Percentiles rank a stretch among this genome's conserved stretches.
Conservation (phyloP, 2,888 invertebrate genomes). For the Phortica okadai region DNA sequence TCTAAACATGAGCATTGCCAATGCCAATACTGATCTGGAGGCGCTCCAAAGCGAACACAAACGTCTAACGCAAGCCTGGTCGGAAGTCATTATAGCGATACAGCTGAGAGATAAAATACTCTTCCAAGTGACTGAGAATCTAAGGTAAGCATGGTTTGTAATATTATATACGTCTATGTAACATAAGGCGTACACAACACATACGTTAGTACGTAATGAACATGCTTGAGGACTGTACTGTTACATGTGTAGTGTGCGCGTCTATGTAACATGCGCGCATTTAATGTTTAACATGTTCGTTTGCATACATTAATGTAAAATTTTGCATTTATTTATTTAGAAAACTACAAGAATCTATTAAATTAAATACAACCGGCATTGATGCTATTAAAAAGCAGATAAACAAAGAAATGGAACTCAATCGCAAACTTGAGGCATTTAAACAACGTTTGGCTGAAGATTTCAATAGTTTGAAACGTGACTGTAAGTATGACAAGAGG, state of each 20-base stretch:
- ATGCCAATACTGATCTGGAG: constrained; percentile 85
- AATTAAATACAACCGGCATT: constrained; percentile 79
- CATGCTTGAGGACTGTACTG: too few species aligned
- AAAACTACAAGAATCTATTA: constrained; percentile 79
- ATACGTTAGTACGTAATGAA: neutral
- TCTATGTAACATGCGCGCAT: too few species aligned
- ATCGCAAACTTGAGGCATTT: constrained; percentile 81
- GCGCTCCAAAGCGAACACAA: constrained; percentile 84
- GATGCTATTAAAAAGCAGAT: constrained; percentile 83
- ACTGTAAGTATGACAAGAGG: constrained; percentile 61
- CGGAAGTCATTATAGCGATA: constrained; percentile 84
- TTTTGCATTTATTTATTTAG: constrained; percentile 71
- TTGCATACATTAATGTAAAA: neutral
- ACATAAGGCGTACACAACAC: neutral
- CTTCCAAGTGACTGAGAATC: constrained; percentile 80
- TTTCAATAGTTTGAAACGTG: constrained; percentile 66
- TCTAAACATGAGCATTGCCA: constrained; percentile 80
- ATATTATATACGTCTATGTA: neutral
- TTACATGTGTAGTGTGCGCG: too few species aligned
- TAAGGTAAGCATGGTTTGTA: constrained; percentile 76
- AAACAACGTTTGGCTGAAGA: constrained; percentile 80
- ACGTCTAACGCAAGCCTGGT: constrained; percentile 84
- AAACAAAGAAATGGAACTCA: constrained; percentile 82
- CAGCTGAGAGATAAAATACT: constrained; percentile 83
- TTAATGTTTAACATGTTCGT: too few species aligned